Conservation (phyloP, 1,140 invertebrate species). For the Drosophila punjabiensis region DNA sequence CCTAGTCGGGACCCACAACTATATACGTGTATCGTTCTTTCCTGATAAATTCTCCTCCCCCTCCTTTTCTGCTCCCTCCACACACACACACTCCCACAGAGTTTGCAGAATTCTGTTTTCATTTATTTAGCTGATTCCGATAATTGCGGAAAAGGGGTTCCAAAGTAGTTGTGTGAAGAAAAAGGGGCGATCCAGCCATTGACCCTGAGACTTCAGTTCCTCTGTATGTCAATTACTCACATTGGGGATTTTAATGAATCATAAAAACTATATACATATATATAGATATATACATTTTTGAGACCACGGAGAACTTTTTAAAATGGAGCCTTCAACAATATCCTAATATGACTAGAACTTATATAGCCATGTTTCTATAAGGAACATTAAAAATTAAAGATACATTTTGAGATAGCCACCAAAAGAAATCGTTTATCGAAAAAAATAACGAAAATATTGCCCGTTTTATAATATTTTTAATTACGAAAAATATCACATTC, state of each 20-base stretch:
- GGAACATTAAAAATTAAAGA: no score
- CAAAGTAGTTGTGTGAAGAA: conserved; percentile 1
- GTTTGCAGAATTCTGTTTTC: conserved; percentile 50
- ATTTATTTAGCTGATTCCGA: conserved; percentile 40
- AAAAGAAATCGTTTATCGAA: no score
- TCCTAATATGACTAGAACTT: no score
- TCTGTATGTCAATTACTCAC: conserved; percentile 1
- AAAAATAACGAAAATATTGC: no score
- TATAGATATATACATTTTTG: background rate
- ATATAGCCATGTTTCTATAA: no score
- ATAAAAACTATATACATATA: background rate
- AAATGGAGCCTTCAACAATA: no score
- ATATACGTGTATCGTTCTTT: background rate
- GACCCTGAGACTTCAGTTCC: conserved; percentile 32
- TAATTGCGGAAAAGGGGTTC: conserved; percentile 13
- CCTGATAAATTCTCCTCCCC: conserved; percentile 14
- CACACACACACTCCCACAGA: conserved; percentile 5
- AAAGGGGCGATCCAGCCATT: conserved; percentile 36
- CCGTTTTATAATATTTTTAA: no score
- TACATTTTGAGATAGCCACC: no score
- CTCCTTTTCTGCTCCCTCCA: background rate
- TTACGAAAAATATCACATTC: no score
- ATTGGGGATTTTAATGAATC: background rate
- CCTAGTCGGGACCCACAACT: background rate
- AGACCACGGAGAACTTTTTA: background rate